Evolutionary conservation across 1,140 invertebrate genomes (phyloP).

Genomic region (Zaprionus kolodkinae): DNA sequence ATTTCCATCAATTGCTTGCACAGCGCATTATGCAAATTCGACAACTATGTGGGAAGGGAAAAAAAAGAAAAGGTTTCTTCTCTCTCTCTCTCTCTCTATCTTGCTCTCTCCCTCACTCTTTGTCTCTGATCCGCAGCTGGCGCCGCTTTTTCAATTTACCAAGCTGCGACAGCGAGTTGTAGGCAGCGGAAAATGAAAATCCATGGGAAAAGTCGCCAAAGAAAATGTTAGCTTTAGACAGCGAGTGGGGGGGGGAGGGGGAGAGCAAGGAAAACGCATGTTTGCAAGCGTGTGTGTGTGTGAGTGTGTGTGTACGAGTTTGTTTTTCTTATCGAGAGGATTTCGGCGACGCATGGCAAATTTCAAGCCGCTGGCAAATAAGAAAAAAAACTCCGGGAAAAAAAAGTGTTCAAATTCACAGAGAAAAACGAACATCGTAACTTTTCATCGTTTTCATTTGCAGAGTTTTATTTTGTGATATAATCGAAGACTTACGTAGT

Average conservation of each 20-base stretch:
- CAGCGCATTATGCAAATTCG: constrained; percentile 55
- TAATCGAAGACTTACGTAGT: constrained; percentile 54
- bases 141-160: constrained; percentile 25
- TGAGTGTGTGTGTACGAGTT: constrained; percentile 1
- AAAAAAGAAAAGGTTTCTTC: constrained; percentile 6
- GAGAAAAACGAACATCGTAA: neutral
- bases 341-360: constrained; percentile 14
- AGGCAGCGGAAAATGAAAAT: constrained; percentile 45
- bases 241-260: neutral
- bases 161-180: constrained; percentile 9
- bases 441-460: constrained; percentile 33
- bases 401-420: constrained; percentile 5
- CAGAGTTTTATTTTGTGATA: constrained; percentile 46
- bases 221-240: constrained; percentile 39
- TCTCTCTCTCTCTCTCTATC: neutral
- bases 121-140: constrained; percentile 38
- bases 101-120: neutral
- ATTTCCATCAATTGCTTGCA: constrained; percentile 43
- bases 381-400: neutral
- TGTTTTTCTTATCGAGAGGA: constrained; percentile 21
- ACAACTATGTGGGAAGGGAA: constrained; percentile 26
- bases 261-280: neutral
- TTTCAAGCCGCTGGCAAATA: constrained; percentile 3
- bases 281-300: constrained; percentile 6
- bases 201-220: constrained; percentile 44